Percentiles rank a stretch among this genome's conserved stretches.
phyloP scores from a whole-genome alignment of 2,113 vertebrate species.

The Hippocampus comes region DNA sequence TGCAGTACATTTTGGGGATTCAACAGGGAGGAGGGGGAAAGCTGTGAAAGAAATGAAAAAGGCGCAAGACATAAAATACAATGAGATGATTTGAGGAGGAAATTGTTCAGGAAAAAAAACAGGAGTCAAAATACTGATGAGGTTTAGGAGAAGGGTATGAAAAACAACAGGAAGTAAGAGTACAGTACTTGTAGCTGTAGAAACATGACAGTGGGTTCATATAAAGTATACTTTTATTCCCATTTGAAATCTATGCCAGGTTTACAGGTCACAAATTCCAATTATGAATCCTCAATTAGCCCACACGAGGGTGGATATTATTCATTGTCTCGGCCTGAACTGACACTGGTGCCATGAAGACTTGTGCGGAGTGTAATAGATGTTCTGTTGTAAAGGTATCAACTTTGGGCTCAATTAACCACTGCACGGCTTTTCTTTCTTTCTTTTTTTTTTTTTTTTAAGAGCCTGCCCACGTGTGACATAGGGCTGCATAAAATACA shows the following conservation, averaged over 20 bases:
- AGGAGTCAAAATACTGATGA: conserved; percentile 46
- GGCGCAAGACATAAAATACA: not conserved
- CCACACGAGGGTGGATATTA: conserved; percentile 29
- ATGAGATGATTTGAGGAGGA: not conserved
- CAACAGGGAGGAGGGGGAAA: not conserved
- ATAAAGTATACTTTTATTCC: conserved; percentile 38
- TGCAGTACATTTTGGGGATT: not conserved
- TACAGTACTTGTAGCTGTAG: conserved; percentile 27
- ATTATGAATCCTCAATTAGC: not conserved
- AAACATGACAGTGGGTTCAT: conserved; percentile 54
- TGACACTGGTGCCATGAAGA: conserved; percentile 21
- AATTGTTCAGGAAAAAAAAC: not conserved
- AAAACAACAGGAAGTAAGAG: conserved; percentile 33
- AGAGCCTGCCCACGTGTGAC: conserved; percentile 35
- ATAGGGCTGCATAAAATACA: conserved; percentile 43
- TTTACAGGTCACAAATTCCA: conserved; percentile 51
- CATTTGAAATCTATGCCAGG: conserved; percentile 32
- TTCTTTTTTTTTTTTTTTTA: not conserved
- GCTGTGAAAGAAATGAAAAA: not conserved
- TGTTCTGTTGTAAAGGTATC: conserved; percentile 49
- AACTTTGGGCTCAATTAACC: conserved; percentile 52
- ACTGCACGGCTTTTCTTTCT: conserved; percentile 22
- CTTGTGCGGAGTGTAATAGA: conserved; percentile 36
- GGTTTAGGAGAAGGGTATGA: conserved; percentile 36
- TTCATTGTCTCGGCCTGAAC: conserved; percentile 33